Evolutionary conservation across 2,888 invertebrate genomes (phyloP), one percentile per base, ranked within the genome.

Genomic region (Falcaria lacertinaria): DNA sequence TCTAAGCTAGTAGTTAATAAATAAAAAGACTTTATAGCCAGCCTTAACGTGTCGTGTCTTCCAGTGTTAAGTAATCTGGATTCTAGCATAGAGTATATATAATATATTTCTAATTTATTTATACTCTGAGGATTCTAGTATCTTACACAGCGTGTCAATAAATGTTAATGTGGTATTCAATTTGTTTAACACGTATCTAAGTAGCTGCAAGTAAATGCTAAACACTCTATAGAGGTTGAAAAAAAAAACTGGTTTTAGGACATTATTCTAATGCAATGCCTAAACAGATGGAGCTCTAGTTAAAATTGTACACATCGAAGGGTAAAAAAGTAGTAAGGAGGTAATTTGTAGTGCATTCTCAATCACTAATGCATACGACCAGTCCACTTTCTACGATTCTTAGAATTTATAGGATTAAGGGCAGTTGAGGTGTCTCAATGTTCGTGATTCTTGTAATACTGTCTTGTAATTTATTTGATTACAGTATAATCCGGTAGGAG

Each of bases 391-490:
- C 54, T 43, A 50, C 42, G 43, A 51, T 48, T 57, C 47, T 48
- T 40, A 50, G 52, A 48, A 44, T 34, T 72, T 70, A 75, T 68
- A 58, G 60, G 73, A 74, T 78, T 72, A 74, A 48, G 47, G 48
- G 45, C 47, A 48, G 52, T 52, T 54, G 48, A 57, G 48, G 50
- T 57, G 58, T 45, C 57, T 60, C 53, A 63, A 56, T 63, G 52
- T 60, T 57, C 64, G 63, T 70, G 71, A 73, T 67, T 51, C 60
- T 52, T 51, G 51, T 70, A 74, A 71, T 68, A 44, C 64, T 60
- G 60, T 72, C 74, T 47, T 52, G 58, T 64, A 68, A 68, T 71
- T 60, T 59, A 54, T 52, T 19, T n/a, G n/a, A n/a, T n/a, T n/a
- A n/a, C n/a, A n/a, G n/a, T n/a, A n/a, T n/a, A n/a, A n/a, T n/a